Evolutionary conservation across 1,140 invertebrate genomes (phyloP).

Genomic region (Nymphalis io): DNA sequence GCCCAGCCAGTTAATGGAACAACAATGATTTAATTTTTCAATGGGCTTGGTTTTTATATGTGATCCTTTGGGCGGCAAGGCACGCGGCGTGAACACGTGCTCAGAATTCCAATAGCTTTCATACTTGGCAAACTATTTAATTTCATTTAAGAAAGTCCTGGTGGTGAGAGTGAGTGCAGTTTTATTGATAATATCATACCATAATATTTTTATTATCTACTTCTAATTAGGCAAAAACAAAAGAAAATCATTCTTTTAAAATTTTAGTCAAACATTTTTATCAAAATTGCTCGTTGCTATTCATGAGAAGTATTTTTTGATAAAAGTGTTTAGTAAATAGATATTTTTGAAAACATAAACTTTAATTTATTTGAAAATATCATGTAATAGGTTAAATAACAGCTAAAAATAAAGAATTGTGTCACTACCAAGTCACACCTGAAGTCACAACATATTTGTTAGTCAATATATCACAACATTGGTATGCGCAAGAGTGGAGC

Average conservation of each 20-base stretch:
- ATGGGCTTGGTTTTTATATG: slow-evolving; percentile 82
- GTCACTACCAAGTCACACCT: background rate
- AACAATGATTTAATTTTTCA: slow-evolving; percentile 81
- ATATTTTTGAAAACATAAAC: background rate
- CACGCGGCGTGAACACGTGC: slow-evolving; percentile 62
- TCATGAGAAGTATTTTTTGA: background rate
- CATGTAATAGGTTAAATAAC: background rate
- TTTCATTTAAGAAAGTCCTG: slow-evolving; percentile 79
- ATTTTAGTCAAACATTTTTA: background rate
- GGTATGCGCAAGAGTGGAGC: slow-evolving; percentile 42
- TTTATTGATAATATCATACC: slow-evolving; percentile 48
- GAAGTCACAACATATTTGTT: background rate
- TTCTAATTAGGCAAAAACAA: background rate
- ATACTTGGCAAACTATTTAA: slow-evolving; percentile 76
- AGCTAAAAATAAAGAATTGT: background rate
- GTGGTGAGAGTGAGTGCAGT: slow-evolving; percentile 69
- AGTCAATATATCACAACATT: slow-evolving; percentile 29
- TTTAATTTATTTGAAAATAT: background rate
- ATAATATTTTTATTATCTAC: background rate
- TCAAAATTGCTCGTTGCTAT: background rate
- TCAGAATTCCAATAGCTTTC: slow-evolving; percentile 63
- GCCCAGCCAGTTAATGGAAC: slow-evolving; percentile 74
- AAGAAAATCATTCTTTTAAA: background rate
- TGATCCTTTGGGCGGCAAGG: slow-evolving; percentile 76
- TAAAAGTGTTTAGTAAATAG: background rate